Evolutionary conservation across 2,888 invertebrate species (phyloP).

Genomic region (Notodonta dromedarius): DNA sequence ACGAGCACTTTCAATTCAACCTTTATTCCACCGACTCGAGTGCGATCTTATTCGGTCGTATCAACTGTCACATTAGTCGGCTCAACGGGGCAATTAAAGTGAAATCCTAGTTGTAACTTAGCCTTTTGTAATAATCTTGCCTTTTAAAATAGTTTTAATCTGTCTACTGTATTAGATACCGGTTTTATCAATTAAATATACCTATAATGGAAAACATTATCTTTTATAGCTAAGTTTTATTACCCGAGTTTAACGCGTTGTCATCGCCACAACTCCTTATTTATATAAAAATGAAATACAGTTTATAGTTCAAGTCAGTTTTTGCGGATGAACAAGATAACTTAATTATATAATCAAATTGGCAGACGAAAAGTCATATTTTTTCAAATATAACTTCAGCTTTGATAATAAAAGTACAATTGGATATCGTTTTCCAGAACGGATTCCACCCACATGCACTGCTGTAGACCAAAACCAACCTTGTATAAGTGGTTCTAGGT

Average conservation of each 20-base stretch:
- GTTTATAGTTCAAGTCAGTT: background rate
- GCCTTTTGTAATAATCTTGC: background rate
- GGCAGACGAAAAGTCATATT: slow-evolving; percentile 5
- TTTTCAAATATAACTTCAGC: slow-evolving; percentile 11
- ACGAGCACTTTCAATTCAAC: background rate
- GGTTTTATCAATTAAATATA: background rate
- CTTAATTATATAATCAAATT: slow-evolving; percentile 19
- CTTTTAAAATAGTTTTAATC: background rate
- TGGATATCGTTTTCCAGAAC: too few relatives aligned
- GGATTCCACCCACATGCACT: too few relatives aligned
- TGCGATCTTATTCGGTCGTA: background rate
- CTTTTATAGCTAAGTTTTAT: slow-evolving; percentile 2
- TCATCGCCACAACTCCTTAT: background rate
- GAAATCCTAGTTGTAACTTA: slow-evolving; percentile 1
- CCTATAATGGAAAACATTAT: background rate
- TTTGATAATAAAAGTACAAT: slow-evolving; percentile 16
- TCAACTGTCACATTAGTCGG: background rate
- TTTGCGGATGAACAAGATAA: background rate
- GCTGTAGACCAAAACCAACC: too few relatives aligned
- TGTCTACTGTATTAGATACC: background rate
- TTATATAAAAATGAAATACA: slow-evolving; percentile 1
- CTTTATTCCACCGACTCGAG: background rate
- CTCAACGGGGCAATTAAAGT: background rate
- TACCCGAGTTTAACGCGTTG: background rate
- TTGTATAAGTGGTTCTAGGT: too few relatives aligned